Percentiles rank a stretch among this genome's conserved stretches.
Conservation (phyloP, 2,797 vertebrate species). For the Pangasius macronema region DNA sequence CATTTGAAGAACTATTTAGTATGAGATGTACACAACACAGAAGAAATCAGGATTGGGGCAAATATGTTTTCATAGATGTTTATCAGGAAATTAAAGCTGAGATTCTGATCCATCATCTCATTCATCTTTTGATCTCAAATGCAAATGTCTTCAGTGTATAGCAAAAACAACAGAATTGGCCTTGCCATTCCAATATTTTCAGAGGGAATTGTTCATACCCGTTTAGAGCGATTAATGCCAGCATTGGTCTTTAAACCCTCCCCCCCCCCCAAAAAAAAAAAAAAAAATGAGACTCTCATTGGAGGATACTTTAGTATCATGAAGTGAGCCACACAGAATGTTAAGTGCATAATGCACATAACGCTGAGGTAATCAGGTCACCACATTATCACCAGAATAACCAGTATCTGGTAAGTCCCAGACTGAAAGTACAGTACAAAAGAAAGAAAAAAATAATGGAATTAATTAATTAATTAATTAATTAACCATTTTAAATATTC, state of each 20-base stretch:
- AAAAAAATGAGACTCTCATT: neutral
- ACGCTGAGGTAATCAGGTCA: conserved; percentile 82
- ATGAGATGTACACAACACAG: too few species aligned
- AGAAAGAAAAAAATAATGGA: conserved; percentile 65
- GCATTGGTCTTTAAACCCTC: conserved; percentile 50
- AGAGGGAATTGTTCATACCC: conserved; percentile 3
- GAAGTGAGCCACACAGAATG: conserved; percentile 69
- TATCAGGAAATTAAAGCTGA: neutral
- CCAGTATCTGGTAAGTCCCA: conserved; percentile 62
- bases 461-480: conserved; percentile 27
- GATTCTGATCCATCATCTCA: neutral
- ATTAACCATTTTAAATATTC: neutral
- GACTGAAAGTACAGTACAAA: conserved; percentile 81
- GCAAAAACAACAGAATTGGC: neutral
- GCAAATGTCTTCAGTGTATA: neutral
- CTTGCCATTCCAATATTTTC: neutral
- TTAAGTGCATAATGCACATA: conserved; percentile 81
- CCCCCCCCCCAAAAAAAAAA: too few species aligned
- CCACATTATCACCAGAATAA: conserved; percentile 35
- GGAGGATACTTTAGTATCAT: conserved; percentile 28
- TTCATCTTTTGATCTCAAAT: neutral
- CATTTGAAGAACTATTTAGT: too few species aligned
- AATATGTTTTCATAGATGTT: neutral
- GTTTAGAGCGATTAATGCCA: conserved; percentile 57
- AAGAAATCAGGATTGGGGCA: too few species aligned